Evolutionary conservation across 2,888 invertebrate species (phyloP).

Genomic region (Osedax fenrisi): DNA sequence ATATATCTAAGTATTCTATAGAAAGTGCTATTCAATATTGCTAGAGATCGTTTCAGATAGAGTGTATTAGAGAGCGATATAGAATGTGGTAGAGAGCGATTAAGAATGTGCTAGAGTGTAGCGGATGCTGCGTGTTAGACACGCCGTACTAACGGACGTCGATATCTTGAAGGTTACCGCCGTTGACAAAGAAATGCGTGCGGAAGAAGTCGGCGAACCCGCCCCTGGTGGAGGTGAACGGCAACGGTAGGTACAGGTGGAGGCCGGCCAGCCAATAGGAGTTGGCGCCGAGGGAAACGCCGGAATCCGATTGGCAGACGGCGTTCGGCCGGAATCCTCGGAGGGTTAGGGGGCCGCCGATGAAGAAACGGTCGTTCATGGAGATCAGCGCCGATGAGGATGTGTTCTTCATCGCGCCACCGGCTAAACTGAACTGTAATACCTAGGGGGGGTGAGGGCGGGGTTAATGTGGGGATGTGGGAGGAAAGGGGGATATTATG

Average conservation of each 20-base stretch:
- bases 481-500: background rate
- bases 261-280: conserved; percentile 74
- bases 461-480: background rate
- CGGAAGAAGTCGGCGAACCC: conserved; percentile 73
- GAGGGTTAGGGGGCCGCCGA: conserved; percentile 77
- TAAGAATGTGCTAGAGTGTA: background rate
- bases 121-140: background rate
- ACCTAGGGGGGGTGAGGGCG: conserved; percentile 53
- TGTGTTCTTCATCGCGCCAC: conserved; percentile 57
- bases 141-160: conserved; percentile 51
- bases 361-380: conserved; percentile 62
- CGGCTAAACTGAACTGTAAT: conserved; percentile 61
- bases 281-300: conserved; percentile 55
- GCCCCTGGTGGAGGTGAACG: conserved; percentile 67
- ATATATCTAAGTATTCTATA: too few species aligned
- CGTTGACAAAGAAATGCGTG: conserved; percentile 76
- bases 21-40: too few species aligned
- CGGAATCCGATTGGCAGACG: conserved; percentile 72
- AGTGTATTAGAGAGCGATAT: background rate
- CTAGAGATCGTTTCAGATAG: too few species aligned
- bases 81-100: background rate
- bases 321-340: conserved; percentile 77
- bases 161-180: conserved; percentile 65
- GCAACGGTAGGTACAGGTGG: conserved; percentile 79
- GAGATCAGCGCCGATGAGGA: conserved; percentile 35